Conservation (phyloP, 1,140 invertebrate genomes). For the Leptinotarsa texana region DNA sequence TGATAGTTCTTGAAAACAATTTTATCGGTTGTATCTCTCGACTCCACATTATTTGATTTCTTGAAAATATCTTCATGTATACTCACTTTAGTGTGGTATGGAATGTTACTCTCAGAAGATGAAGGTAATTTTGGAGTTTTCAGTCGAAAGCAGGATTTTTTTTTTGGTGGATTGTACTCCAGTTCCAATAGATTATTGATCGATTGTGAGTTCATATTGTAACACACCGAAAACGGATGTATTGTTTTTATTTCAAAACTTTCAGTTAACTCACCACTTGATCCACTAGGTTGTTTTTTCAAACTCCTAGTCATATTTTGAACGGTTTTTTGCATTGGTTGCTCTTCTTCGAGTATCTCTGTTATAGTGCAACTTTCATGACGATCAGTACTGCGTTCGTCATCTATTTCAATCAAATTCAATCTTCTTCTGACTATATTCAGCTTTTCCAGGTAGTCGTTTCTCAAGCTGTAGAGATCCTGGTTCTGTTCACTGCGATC, state of each 20-base stretch:
- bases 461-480: conserved; percentile 13
- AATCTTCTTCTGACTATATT: not conserved
- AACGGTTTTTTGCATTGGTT: not conserved
- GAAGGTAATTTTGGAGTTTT: conserved; percentile 14
- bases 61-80: conserved; percentile 17
- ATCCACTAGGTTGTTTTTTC: not conserved
- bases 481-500: not conserved
- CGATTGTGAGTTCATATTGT: conserved; percentile 14
- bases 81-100: conserved; percentile 20
- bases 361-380: conserved; percentile 11
- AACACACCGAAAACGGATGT: conserved; percentile 13
- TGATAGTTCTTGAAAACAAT: not conserved
- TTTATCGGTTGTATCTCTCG: not conserved
- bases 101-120: conserved; percentile 13
- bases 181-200: conserved; percentile 10
- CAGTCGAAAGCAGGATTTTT: conserved; percentile 14
- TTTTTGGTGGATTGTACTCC: conserved; percentile 17
- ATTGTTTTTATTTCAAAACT: conserved; percentile 8
- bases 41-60: not conserved
- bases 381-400: not conserved
- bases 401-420: conserved; percentile 15
- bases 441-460: conserved; percentile 17
- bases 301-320: not conserved
- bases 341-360: conserved; percentile 7
- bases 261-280: not conserved